Conservation (phyloP, 1,140 invertebrate genomes). For the Heterodera schachtii region DNA sequence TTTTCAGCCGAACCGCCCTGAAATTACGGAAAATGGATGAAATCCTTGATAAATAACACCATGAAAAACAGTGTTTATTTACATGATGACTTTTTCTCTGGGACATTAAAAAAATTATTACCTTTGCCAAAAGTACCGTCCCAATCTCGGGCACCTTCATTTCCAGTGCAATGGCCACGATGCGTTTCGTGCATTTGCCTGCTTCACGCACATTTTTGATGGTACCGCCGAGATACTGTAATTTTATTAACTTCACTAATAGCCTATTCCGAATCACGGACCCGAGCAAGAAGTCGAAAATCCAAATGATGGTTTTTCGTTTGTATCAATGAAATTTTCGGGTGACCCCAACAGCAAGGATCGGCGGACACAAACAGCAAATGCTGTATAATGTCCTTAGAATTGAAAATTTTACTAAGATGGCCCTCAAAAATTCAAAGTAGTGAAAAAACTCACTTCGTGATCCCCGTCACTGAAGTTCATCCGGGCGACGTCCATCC, state of each 20-base stretch:
- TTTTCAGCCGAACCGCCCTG: slow-evolving; percentile 87
- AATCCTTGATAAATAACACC: too few relatives aligned
- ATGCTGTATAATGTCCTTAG: too few relatives aligned
- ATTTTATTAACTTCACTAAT: slow-evolving; percentile 15
- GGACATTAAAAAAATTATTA: neutral
- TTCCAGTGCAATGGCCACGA: slow-evolving; percentile 71
- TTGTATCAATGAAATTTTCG: too few relatives aligned
- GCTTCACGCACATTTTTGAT: slow-evolving; percentile 70
- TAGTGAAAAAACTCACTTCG: slow-evolving; percentile 35
- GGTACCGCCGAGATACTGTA: slow-evolving; percentile 70
- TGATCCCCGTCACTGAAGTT: slow-evolving; percentile 97
- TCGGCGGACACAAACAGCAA: too few relatives aligned
- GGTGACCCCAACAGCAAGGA: too few relatives aligned
- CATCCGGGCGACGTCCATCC: slow-evolving; percentile 95
- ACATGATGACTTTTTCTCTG: too few relatives aligned
- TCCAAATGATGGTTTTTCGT: too few relatives aligned
- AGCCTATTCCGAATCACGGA: too few relatives aligned
- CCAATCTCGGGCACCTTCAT: slow-evolving; percentile 73
- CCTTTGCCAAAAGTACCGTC: slow-evolving; percentile 69
- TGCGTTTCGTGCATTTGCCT: slow-evolving; percentile 65
- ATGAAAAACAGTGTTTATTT: too few relatives aligned
- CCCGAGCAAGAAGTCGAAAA: too few relatives aligned
- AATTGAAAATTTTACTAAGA: too few relatives aligned
- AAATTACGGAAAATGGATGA: neutral
- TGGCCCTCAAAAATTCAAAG: too few relatives aligned